Base-by-base conservation (phyloP, 2,797 vertebrate species). In the Pseudopleuronectes americanus region DNA sequence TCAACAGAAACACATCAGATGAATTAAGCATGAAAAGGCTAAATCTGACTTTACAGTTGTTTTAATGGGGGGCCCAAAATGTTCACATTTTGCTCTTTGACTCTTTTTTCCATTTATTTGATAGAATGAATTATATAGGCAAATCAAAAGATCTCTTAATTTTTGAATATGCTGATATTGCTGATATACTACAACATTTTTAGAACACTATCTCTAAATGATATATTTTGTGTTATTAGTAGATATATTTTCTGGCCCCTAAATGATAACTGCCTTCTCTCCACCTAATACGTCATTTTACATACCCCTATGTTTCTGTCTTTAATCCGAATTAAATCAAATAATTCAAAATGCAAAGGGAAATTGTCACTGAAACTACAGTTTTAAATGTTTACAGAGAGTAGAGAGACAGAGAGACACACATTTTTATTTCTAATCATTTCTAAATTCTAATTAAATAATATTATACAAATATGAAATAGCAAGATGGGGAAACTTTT, bases 1-100 rank as follows among this genome's bases (percentile, higher is more conserved):
- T 74, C 63, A 70, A 33, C 26, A 61, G 52, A 33, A 64, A 71
- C 36, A n/a, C 43, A 58, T 64, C 6, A 41, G 4, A 36, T 33
- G 24, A 43, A 41, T 23, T 1, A 4, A 43, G 43, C 38, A 22
- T 16, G 6, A 62, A 13, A 21, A 4, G 19, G 14, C 10, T 43
- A 31, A 64, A 33, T 4, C 57, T 19, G 24, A 8, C 26, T 28
- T 28, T 10, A 55, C 14, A 22, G 21, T 56, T 2, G 1, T 33
- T 33, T 33, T 33, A 33, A 8, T 33, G 33, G 31, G 3, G 31
- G 31, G 19, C n/a, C n/a, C 24, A 24, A 24, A 24, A 24, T 24
- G 24, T 24, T 8, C 19, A 23, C 26, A 36, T 52, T 17, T 38
- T 38, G 14, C 24, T 38, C 36, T 10, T 36, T 33, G 8, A 31